phyloP scores from a whole-genome alignment of 2,113 vertebrate genomes.

The Pristiophorus japonicus region DNA sequence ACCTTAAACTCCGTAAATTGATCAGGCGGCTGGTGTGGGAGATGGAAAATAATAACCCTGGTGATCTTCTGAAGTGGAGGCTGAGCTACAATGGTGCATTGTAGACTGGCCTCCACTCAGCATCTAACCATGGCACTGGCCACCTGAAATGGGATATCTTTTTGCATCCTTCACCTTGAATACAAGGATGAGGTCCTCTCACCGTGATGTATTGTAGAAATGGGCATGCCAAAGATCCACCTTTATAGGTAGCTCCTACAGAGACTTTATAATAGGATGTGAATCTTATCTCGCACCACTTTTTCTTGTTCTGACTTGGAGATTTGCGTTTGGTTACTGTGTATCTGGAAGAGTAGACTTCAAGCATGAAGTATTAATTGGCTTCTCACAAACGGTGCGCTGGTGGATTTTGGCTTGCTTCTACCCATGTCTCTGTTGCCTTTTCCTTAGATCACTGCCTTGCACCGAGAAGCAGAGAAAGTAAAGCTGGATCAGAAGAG shows the following conservation, averaged over 20 bases:
- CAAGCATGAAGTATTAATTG: background rate
- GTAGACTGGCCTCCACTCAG: background rate
- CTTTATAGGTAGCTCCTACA: background rate
- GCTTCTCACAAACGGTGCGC: background rate
- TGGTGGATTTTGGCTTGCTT: background rate
- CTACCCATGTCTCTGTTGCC: background rate
- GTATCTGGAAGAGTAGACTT: background rate
- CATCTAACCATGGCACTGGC: background rate
- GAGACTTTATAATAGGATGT: background rate
- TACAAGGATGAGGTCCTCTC: background rate
- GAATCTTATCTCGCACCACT: too few species aligned
- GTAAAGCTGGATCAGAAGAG: slow-evolving; percentile 93
- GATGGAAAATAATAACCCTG: background rate
- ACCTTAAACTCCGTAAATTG: background rate
- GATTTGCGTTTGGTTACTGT: background rate
- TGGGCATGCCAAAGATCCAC: background rate
- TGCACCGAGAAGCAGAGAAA: slow-evolving; percentile 96
- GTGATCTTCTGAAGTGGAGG: background rate
- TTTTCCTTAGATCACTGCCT: slow-evolving; percentile 67
- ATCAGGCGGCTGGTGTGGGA: background rate
- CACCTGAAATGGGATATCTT: background rate
- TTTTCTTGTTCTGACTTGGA: background rate
- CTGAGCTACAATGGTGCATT: background rate
- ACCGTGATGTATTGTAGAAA: background rate
- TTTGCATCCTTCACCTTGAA: background rate